phyloP scores from a whole-genome alignment of 2,113 vertebrate species.

The Chroicocephalus ridibundus region DNA sequence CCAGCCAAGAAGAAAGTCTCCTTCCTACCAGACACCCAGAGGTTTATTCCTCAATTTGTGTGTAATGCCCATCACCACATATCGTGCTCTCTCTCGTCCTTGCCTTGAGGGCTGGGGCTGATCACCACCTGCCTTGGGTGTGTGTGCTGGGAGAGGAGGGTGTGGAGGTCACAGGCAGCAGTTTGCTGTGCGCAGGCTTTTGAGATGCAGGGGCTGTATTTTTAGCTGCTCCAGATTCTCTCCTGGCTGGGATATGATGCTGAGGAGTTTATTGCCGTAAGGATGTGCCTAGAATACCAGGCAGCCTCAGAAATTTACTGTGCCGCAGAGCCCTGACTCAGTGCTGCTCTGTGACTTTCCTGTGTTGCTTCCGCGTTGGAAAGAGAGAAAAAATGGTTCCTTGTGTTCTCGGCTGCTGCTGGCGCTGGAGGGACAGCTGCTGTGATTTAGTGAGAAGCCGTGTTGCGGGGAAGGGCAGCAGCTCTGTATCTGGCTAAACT shows the following conservation, averaged over 20 bases:
- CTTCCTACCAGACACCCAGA: not conserved
- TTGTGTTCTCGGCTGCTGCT: not conserved
- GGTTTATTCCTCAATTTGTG: not conserved
- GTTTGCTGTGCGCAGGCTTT: conserved; percentile 12
- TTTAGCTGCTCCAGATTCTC: conserved; percentile 73
- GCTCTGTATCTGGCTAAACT: not conserved
- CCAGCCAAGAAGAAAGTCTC: not conserved
- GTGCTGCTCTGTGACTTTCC: conserved; percentile 46
- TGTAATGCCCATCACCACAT: not conserved
- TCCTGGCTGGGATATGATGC: conserved; percentile 56
- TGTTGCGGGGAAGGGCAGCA: not conserved
- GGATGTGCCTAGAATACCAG: conserved; percentile 70
- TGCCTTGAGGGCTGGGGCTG: not conserved
- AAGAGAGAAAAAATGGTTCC: conserved; percentile 45
- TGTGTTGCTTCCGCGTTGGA: not conserved
- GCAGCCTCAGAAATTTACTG: conserved; percentile 62
- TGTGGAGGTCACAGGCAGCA: conserved; percentile 27
- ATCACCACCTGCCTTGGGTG: not conserved
- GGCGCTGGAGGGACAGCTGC: conserved; percentile 18
- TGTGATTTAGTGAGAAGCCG: conserved; percentile 35
- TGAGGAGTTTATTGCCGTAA: conserved; percentile 64
- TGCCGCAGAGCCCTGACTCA: conserved; percentile 64
- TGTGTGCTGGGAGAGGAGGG: not conserved
- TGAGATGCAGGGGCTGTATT: conserved; percentile 61
- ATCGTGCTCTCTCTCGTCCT: not conserved